A percentile compares a stretch with the other conserved stretches of the same genome.
These are phyloP conservation scores for Sturnira hondurensis DNA, from an alignment of 2,113 vertebrate species.

Conservation along the genomic window DNA sequence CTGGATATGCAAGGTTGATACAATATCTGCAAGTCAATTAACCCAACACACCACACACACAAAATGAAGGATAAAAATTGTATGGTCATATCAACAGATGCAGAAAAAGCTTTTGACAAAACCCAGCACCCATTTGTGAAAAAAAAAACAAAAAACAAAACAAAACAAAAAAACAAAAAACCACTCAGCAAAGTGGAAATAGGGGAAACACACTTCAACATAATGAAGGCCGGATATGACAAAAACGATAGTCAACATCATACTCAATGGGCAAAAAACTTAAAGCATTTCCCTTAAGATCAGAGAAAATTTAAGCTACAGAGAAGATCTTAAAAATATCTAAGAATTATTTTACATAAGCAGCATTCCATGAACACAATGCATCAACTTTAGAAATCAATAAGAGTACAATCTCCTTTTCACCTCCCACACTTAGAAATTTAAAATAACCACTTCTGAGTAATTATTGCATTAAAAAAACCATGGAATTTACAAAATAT, in stretches of 20 bases:
- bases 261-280: not conserved
- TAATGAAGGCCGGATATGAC: no score
- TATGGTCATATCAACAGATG: no score
- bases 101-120: no score
- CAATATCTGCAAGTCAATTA: not conserved
- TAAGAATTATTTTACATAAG: not conserved
- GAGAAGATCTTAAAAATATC: not conserved
- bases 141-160: no score
- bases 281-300: not conserved
- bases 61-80: no score
- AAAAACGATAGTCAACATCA: not conserved
- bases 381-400: not conserved
- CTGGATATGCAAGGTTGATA: not conserved
- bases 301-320: not conserved
- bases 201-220: no score
- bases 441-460: not conserved
- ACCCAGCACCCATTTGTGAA: no score
- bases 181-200: no score
- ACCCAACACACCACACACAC: not conserved
- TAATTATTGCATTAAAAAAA: not conserved
- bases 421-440: not conserved
- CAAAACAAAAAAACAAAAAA: no score
- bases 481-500: not conserved
- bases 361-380: not conserved
- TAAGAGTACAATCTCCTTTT: not conserved